These are phyloP conservation scores for Tachuris rubrigastra DNA, from an alignment of 2,113 vertebrate genomes.

Conservation along the genomic window DNA sequence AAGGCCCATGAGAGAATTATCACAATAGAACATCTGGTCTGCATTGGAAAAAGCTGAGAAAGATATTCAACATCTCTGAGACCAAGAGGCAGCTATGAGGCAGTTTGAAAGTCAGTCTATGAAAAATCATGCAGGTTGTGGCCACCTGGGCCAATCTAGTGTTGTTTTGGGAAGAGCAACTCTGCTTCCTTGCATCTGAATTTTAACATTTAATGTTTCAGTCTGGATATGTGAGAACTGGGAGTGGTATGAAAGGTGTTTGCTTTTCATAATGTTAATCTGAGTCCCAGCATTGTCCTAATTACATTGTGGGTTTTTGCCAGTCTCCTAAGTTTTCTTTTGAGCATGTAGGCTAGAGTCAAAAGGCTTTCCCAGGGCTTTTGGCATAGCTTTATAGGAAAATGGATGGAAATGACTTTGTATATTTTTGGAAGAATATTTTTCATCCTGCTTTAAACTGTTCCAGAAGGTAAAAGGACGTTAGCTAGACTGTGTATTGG, in stretches of 20 bases:
- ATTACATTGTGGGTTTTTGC: not conserved
- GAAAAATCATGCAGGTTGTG: constrained; percentile 2
- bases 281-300: not conserved
- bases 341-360: not conserved
- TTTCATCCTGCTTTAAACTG: constrained; percentile 22
- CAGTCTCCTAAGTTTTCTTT: not conserved
- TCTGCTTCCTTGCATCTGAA: not conserved
- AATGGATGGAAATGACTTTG: not conserved
- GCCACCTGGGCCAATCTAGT: constrained; percentile 17
- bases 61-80: constrained; percentile 43
- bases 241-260: constrained; percentile 12
- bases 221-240: not conserved
- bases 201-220: not conserved
- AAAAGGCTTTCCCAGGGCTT: constrained; percentile 9
- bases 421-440: constrained; percentile 28
- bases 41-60: constrained; percentile 54
- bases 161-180: not conserved
- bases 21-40: constrained; percentile 64
- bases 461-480: constrained; percentile 27
- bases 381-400: constrained; percentile 11
- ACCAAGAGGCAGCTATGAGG: not conserved
- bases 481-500: not conserved
- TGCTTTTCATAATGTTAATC: not conserved
- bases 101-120: not conserved
- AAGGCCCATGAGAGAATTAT: constrained; percentile 59